Base-by-base conservation (phyloP, 2,113 vertebrate species). In the Zootoca vivipara region DNA sequence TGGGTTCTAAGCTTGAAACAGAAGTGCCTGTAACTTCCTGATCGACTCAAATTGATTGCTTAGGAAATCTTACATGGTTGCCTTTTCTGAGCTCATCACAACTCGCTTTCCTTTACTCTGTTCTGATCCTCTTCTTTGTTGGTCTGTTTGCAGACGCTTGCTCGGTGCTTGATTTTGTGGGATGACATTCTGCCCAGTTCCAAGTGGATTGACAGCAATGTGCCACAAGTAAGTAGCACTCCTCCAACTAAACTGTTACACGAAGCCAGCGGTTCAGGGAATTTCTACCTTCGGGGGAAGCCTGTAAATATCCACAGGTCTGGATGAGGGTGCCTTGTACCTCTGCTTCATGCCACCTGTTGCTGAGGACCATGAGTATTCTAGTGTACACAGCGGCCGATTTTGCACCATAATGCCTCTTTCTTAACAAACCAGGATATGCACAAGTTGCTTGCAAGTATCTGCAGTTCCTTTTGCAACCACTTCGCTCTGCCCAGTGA, bases 81-180 rank as follows among this genome's bases (percentile, higher is more conserved):
- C 28, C 15, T 38, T 62, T 33, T 75, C 33, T 82, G 56, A 81
- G n/a, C 13, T n/a, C 10, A 20, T 69, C 28, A 2, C 89, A 40
- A 56, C 18, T 20, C 5, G 56, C 65, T 22, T 46, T 75, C 38
- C 42, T 86, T 92, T 78, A 85, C 90, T 85, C 87, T 2, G 0
- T 91, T 67, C 93, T 70, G 80, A 2, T 82, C 93, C 83, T 90
- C 28, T 92, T 30, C 6, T 64, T 87, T 58, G 8, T 91, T 90
- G n/a, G n/a, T n/a, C n/a, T 90, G 88, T 69, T 74, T 58, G 83
- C 93, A 99, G 99, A 99, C 99, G 33, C 96, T 99, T 83, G 98
- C 99, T 90, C 97, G 98, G 62, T 99, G 98, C 93, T 97, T 99
- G 88, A 99, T 99, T 95, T 96, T 99, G 96, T 99, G 99, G 99